phyloP scores from a whole-genome alignment of 2,888 invertebrate species.

The Monoplex corrugatus region DNA sequence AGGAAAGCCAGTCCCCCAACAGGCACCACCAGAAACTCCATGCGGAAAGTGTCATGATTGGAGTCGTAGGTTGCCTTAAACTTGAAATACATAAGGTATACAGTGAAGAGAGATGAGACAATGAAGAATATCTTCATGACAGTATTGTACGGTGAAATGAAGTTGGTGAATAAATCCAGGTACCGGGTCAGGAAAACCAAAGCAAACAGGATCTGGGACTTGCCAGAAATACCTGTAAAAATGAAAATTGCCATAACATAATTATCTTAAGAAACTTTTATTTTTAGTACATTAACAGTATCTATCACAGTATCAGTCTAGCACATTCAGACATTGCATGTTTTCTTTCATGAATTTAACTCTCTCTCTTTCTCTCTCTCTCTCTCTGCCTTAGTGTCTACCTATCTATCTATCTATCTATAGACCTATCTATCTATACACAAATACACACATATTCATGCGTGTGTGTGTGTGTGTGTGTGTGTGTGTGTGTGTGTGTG shows the following conservation, averaged over 20 bases:
- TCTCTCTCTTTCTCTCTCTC: neutral
- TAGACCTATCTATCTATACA: no score
- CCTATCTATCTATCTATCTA: neutral
- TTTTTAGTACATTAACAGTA: no score
- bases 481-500: slow-evolving; percentile 1
- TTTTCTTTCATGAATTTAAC: neutral
- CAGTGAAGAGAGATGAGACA: slow-evolving; percentile 85
- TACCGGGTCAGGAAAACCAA: slow-evolving; percentile 96
- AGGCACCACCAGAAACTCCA: slow-evolving; percentile 96
- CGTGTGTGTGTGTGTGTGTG: neutral
- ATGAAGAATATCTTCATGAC: slow-evolving; percentile 92
- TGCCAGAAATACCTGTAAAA: slow-evolving; percentile 94
- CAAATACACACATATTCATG: neutral
- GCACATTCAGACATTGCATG: neutral
- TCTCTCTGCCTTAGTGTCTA: neutral
- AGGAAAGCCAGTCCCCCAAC: slow-evolving; percentile 92
- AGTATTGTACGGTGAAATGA: slow-evolving; percentile 97
- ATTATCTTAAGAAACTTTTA: no score
- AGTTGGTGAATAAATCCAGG: slow-evolving; percentile 96
- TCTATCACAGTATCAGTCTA: neutral
- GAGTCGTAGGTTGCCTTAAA: slow-evolving; percentile 98
- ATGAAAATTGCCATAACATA: no score
- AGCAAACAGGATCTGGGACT: slow-evolving; percentile 97
- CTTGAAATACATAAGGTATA: slow-evolving; percentile 97
- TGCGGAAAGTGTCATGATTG: slow-evolving; percentile 98